Evolutionary conservation across 2,113 vertebrate genomes (phyloP).

Genomic region (Spea multiplicata): DNA sequence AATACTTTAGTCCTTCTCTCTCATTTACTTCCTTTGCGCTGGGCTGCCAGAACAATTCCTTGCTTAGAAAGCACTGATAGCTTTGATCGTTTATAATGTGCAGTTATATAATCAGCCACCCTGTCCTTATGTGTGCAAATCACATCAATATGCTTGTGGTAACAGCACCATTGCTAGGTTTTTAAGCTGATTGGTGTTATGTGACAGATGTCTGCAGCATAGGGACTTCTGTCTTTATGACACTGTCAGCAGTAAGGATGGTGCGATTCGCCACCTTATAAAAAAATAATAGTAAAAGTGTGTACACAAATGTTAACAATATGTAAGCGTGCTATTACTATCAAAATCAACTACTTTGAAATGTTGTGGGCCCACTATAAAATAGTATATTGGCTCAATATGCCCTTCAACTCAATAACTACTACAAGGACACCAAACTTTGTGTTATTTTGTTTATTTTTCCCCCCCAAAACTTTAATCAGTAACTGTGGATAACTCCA

Average conservation of each 20-base stretch:
- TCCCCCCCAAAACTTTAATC: too few species aligned
- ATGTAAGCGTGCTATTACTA: too few species aligned
- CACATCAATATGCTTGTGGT: background rate
- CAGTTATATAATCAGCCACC: slow-evolving; percentile 18
- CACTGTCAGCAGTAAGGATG: background rate
- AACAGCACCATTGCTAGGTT: background rate
- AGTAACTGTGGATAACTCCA: too few species aligned
- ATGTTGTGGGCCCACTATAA: too few species aligned
- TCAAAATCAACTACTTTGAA: too few species aligned
- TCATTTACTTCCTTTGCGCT: slow-evolving; percentile 10
- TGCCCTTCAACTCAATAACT: too few species aligned
- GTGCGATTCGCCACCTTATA: background rate
- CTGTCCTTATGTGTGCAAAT: slow-evolving; percentile 8
- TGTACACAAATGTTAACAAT: too few species aligned
- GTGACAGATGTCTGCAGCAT: slow-evolving; percentile 1
- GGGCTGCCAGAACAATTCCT: slow-evolving; percentile 16
- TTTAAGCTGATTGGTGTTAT: background rate
- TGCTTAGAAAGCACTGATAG: slow-evolving; percentile 23
- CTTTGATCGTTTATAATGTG: slow-evolving; percentile 9
- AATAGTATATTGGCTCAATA: too few species aligned
- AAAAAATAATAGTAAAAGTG: background rate
- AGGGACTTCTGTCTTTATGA: background rate
- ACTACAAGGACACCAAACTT: too few species aligned
- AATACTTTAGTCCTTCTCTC: slow-evolving; percentile 40
- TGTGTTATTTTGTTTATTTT: too few species aligned